Conservation (phyloP, 2,888 invertebrate species). For the Xiphydria camelus region DNA sequence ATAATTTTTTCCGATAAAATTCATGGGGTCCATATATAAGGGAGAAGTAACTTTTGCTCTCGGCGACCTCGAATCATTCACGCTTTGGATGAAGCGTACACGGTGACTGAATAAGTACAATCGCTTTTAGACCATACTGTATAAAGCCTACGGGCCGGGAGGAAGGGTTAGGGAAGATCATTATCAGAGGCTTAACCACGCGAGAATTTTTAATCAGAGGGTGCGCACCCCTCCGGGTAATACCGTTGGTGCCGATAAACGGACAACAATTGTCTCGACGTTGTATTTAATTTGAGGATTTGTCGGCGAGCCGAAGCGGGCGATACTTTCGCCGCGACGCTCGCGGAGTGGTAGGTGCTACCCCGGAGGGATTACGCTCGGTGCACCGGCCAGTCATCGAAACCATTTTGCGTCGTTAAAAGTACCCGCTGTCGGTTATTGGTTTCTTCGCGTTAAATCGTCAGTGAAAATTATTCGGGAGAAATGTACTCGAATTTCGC, state of each 20-base stretch:
- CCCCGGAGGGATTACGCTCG: constrained; percentile 35
- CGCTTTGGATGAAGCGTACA: constrained; percentile 35
- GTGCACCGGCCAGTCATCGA: constrained; percentile 41
- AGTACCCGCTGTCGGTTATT: no score
- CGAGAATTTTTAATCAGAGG: constrained; percentile 60
- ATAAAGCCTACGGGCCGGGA: constrained; percentile 46
- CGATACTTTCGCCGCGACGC: constrained; percentile 35
- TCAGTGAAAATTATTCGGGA: no score
- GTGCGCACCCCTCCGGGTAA: constrained; percentile 55
- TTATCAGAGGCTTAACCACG: constrained; percentile 59
- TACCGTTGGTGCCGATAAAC: constrained; percentile 45
- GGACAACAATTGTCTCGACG: constrained; percentile 46
- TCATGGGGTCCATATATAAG: no score
- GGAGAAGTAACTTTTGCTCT: constrained; percentile 39
- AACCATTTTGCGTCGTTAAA: constrained; percentile 34
- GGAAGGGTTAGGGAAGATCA: constrained; percentile 56
- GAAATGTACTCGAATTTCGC: no score
- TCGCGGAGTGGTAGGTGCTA: constrained; percentile 42
- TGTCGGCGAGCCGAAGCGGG: constrained; percentile 23
- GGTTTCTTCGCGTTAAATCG: no score
- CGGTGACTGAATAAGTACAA: constrained; percentile 53
- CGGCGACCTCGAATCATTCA: constrained; percentile 51
- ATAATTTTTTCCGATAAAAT: no score
- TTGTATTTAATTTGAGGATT: constrained; percentile 31
- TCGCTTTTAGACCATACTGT: constrained; percentile 50